Conservation (phyloP, 2,797 vertebrate species). For the Phyllotis vaccarum region DNA sequence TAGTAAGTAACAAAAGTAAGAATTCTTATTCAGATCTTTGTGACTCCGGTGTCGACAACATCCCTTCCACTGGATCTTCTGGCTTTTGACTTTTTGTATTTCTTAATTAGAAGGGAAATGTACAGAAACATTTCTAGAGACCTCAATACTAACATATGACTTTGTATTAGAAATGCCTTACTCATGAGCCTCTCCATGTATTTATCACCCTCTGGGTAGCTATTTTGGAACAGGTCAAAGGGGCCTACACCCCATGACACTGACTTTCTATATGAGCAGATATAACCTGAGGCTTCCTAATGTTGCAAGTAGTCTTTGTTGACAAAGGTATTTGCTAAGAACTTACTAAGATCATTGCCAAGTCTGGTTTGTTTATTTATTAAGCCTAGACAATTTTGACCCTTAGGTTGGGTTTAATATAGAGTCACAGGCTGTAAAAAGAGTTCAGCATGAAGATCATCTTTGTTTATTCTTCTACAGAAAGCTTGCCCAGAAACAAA, state of each 20-base stretch:
- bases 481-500: slow-evolving; percentile 33
- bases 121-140: slow-evolving; percentile 12
- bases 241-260: neutral
- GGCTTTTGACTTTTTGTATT: neutral
- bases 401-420: neutral
- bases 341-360: neutral
- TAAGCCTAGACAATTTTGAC: slow-evolving; percentile 7
- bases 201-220: neutral
- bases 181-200: neutral
- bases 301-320: slow-evolving; percentile 18
- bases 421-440: neutral
- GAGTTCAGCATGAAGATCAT: neutral
- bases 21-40: neutral
- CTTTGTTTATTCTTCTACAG: slow-evolving; percentile 17
- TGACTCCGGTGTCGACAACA: neutral
- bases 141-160: neutral
- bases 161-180: neutral
- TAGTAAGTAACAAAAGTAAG: neutral
- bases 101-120: neutral
- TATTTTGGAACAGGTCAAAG: slow-evolving; percentile 11
- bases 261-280: neutral
- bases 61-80: neutral
- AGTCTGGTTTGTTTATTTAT: neutral
- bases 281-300: neutral
- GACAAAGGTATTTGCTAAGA: slow-evolving; percentile 42